These are phyloP conservation scores for Lates calcarifer DNA, from an alignment of 2,113 vertebrate species.

Conservation along the genomic window DNA sequence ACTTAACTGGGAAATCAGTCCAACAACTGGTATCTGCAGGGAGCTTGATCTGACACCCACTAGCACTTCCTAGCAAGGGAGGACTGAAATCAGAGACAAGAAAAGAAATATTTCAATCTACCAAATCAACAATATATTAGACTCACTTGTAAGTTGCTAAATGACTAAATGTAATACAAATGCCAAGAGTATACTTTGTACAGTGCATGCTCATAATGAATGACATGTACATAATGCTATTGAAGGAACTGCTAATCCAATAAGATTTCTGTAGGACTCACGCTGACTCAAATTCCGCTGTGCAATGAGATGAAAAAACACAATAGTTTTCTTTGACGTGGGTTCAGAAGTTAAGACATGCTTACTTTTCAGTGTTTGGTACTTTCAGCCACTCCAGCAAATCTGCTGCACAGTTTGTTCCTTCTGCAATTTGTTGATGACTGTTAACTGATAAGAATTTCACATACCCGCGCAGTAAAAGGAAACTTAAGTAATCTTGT, in stretches of 20 bases:
- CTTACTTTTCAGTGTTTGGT: slow-evolving; percentile 15
- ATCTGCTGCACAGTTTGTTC: slow-evolving; percentile 4
- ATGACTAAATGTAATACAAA: too few species aligned
- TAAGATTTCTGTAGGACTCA: background rate
- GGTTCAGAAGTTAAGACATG: background rate
- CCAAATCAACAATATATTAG: too few species aligned
- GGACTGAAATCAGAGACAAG: slow-evolving; percentile 22
- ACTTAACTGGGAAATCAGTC: slow-evolving; percentile 30
- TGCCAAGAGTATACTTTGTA: background rate
- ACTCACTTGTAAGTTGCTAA: too few species aligned
- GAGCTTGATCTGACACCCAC: slow-evolving; percentile 27
- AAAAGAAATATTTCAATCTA: background rate
- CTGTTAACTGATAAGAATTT: background rate
- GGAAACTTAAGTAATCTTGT: background rate
- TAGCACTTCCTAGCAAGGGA: slow-evolving; percentile 34
- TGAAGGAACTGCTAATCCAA: background rate
- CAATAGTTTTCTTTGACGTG: background rate
- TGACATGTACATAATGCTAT: background rate
- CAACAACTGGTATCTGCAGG: slow-evolving; percentile 18
- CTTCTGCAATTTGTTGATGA: background rate
- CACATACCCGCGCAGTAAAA: background rate
- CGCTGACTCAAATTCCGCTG: background rate
- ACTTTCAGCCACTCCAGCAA: background rate
- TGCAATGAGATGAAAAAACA: background rate
- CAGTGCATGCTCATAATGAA: background rate